These are phyloP conservation scores for Argentina silus DNA, from an alignment of 2,797 vertebrate species.

Conservation along the genomic window DNA sequence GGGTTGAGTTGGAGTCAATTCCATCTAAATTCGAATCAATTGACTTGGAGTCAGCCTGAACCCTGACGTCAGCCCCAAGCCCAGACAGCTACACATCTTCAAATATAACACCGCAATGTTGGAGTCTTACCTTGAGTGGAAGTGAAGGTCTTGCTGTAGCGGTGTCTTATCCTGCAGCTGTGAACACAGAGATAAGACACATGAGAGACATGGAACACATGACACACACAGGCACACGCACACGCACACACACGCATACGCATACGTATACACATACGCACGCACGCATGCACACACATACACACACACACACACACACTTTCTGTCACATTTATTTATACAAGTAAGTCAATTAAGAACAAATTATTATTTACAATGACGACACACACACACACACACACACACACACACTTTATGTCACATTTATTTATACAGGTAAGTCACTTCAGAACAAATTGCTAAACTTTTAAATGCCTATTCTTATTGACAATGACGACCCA, in stretches of 20 bases:
- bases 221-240: neutral
- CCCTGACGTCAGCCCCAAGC: neutral
- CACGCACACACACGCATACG: neutral
- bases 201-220: neutral
- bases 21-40: no score
- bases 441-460: no score
- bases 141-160: neutral
- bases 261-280: neutral
- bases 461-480: no score
- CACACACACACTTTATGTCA: conserved; percentile 3
- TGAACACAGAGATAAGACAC: conserved; percentile 41
- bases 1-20: no score
- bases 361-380: neutral
- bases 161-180: conserved; percentile 53
- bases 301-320: conserved; percentile 14
- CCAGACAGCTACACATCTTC: conserved; percentile 24
- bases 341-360: neutral
- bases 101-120: neutral
- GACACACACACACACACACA: conserved; percentile 22
- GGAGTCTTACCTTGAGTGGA: conserved; percentile 37
- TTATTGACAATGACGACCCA: neutral
- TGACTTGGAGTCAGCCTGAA: neutral
- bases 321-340: no score
- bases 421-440: neutral
- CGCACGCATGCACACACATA: neutral